A percentile compares a stretch with the other conserved stretches of the same genome.
Evolutionary conservation across 2,797 vertebrate species (phyloP).

Genomic region (Strix occidentalis): DNA sequence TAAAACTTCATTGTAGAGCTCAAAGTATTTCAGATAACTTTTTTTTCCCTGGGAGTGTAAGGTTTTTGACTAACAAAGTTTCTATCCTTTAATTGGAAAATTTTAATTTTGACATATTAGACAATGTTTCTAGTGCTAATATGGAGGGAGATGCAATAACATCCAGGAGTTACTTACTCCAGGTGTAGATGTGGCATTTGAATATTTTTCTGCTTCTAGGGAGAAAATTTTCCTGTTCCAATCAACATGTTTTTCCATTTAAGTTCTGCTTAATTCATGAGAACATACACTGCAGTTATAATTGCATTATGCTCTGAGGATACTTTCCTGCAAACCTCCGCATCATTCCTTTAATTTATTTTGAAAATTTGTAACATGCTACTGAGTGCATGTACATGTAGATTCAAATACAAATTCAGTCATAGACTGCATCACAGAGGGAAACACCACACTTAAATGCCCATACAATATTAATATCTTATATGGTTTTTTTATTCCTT

Average conservation of each 20-base stretch:
- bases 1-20: neutral
- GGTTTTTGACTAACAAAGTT: neutral
- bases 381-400: neutral
- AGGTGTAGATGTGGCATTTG: neutral
- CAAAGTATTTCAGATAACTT: neutral
- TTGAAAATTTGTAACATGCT: neutral
- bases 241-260: neutral
- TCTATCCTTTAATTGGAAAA: neutral
- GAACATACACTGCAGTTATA: neutral
- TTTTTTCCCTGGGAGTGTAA: neutral
- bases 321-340: neutral
- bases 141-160: neutral
- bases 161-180: neutral
- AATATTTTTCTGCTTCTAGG: neutral
- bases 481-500: neutral
- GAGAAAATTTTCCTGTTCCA: neutral
- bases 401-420: neutral
- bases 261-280: neutral
- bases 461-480: neutral
- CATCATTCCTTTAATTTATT: neutral
- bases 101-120: neutral
- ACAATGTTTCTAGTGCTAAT: neutral
- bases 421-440: neutral
- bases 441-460: neutral
- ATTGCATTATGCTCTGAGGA: neutral